Evolutionary conservation across 2,797 vertebrate genomes (phyloP).

Genomic region (Cirrhinus mrigala): DNA sequence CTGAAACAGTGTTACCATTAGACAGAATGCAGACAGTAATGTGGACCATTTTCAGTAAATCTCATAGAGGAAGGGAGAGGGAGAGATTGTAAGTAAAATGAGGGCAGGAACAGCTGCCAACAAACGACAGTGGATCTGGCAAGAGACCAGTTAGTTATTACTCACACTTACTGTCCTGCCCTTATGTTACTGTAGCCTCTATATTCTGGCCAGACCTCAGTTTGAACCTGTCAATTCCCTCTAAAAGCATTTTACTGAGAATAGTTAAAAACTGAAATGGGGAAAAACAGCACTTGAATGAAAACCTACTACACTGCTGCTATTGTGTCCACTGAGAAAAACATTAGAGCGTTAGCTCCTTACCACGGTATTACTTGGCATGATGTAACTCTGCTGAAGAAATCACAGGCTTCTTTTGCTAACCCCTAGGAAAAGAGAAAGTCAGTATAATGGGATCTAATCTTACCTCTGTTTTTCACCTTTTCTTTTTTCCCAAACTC

Average conservation of each 20-base stretch:
- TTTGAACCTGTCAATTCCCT: constrained; percentile 30
- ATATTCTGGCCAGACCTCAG: constrained; percentile 24
- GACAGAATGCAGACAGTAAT: background rate
- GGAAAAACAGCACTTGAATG: constrained; percentile 4
- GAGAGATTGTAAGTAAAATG: constrained; percentile 43
- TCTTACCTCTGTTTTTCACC: background rate
- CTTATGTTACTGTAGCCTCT: constrained; percentile 31
- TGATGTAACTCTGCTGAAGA: constrained; percentile 15
- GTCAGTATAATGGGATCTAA: background rate
- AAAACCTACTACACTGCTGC: constrained; percentile 1
- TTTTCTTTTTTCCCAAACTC: constrained; percentile 58
- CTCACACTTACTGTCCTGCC: constrained; percentile 27
- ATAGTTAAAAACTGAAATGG: constrained; percentile 11
- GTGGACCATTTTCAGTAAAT: constrained; percentile 7
- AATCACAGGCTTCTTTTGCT: background rate
- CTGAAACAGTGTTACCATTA: background rate
- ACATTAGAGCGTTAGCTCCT: constrained; percentile 3
- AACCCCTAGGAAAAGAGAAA: background rate
- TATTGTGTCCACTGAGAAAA: background rate
- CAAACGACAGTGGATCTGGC: constrained; percentile 33
- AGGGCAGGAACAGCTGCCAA: constrained; percentile 46
- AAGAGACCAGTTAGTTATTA: constrained; percentile 39
- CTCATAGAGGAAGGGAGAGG: constrained; percentile 33
- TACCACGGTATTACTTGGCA: background rate
- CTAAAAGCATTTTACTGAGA: constrained; percentile 24